Evolutionary conservation across 2,113 vertebrate genomes (phyloP), one percentile per base, ranked within the genome.

Genomic region (Ornithorhynchus anatinus): DNA sequence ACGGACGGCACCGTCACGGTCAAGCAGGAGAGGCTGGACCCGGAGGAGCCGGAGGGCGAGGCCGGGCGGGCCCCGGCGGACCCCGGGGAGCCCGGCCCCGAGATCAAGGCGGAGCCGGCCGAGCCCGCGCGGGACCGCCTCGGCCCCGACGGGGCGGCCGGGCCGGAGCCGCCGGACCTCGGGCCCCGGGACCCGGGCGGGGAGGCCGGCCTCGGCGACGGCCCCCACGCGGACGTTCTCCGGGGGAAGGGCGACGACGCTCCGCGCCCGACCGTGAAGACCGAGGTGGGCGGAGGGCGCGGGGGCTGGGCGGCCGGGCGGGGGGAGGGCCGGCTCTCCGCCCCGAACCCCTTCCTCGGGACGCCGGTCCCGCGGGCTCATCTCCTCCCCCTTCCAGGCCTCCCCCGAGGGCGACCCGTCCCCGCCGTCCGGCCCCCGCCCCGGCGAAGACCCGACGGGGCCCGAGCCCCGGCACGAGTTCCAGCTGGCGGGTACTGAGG

Each of bases 401-500:
- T 91, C 91, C 59, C 91, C 82, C 84, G 81, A 92, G 94, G 90
- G 86, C 87, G 89, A 80, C 75, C 89, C 92, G 79, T 93, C 93
- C 85, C 90, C 92, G 85, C 90, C 93, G 77, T 92, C 89, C 88
- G 91, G 86, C 77, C 91, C 90, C 87, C 91, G 92, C 91, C 88
- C 91, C 59, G 89, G 82, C 76, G 93, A 94, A 85, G 92, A 94
- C 84, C 85, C 90, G 69, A 92, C 92, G 88, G 92, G 92, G 73
- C 79, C 90, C 87, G 91, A 93, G 74, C 85, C 89, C 74, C 92
- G 92, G 65, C 93, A 94, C 87, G 93, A 93, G 86, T 94, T 92
- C 86, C 92, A 93, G 89, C 90, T 94, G 76, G 91, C 93, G 91
- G 93, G 93, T 94, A 93, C 92, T 80, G 85, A 84, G 79, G 65